Percentiles rank a stretch among this genome's conserved stretches.
phyloP scores from a whole-genome alignment of 2,797 vertebrate species.

The Chelmon rostratus region DNA sequence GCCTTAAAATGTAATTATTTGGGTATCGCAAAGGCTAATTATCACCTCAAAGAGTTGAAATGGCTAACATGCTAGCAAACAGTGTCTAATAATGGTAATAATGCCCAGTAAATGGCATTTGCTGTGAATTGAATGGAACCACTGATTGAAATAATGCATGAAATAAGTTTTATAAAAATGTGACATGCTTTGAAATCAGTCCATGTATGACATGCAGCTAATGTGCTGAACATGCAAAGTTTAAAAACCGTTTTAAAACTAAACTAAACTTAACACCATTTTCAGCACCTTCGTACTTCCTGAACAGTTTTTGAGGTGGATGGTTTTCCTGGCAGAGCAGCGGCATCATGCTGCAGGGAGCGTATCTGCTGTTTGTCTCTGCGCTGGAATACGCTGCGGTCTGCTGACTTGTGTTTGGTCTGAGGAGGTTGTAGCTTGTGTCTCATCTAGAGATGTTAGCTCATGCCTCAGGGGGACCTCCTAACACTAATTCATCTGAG shows the following conservation, averaged over 20 bases:
- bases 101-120: neutral
- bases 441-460: constrained; percentile 42
- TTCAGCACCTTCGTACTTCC: neutral
- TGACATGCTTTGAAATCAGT: neutral
- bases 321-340: neutral
- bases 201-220: neutral
- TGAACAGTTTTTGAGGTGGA: neutral
- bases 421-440: constrained; percentile 38
- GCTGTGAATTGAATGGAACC: neutral
- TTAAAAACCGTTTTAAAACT: neutral
- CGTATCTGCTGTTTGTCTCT: neutral
- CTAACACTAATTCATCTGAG: constrained; percentile 54
- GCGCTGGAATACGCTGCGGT: neutral
- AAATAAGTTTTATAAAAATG: neutral
- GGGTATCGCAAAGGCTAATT: too few relatives aligned
- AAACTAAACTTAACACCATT: neutral
- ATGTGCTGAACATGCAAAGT: neutral
- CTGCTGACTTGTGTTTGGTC: constrained; percentile 49
- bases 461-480: constrained; percentile 32
- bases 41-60: too few relatives aligned
- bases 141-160: neutral
- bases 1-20: too few relatives aligned
- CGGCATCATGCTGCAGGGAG: neutral
- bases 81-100: neutral
- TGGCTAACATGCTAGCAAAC: too few relatives aligned